These are phyloP conservation scores for Entomobrya multifasciata DNA, from an alignment of 2,888 invertebrate genomes.

Conservation along the genomic window DNA sequence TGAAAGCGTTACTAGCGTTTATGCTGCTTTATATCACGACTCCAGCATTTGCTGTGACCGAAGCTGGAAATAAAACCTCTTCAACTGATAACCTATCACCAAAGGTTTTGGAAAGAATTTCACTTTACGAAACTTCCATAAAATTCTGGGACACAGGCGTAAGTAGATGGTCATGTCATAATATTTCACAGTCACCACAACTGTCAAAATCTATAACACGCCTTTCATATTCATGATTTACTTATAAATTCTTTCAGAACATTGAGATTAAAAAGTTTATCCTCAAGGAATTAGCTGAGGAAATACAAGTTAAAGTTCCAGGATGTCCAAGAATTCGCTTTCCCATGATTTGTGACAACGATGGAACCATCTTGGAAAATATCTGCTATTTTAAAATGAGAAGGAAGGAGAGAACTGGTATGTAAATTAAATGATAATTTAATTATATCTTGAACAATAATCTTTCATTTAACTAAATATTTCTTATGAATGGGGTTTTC, in stretches of 20 bases:
- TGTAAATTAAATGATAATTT: too few species aligned
- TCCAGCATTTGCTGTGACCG: slow-evolving; percentile 14
- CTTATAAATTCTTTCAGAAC: slow-evolving; percentile 18
- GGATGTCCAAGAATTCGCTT: slow-evolving; percentile 62
- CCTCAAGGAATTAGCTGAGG: slow-evolving; percentile 47
- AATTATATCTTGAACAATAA: too few species aligned
- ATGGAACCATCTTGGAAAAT: slow-evolving; percentile 47
- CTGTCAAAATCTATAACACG: too few species aligned
- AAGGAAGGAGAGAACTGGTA: slow-evolving; percentile 48
- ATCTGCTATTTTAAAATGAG: slow-evolving; percentile 61
- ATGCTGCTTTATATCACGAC: not conserved
- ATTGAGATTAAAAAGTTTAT: slow-evolving; percentile 5
- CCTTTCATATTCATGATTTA: not conserved
- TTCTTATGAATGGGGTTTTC: not conserved
- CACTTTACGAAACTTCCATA: slow-evolving; percentile 21
- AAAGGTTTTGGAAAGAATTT: slow-evolving; percentile 36
- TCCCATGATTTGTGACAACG: slow-evolving; percentile 57
- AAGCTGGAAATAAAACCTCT: slow-evolving; percentile 39
- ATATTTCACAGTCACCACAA: too few species aligned
- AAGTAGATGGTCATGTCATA: not conserved
- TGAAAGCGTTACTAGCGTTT: not conserved
- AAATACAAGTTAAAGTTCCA: slow-evolving; percentile 4
- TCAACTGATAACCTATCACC: slow-evolving; percentile 12
- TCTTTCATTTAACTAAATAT: not conserved
- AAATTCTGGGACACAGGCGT: slow-evolving; percentile 58